These are phyloP conservation scores for Ploceus nigricollis DNA, from an alignment of 2,113 vertebrate genomes.

Conservation along the genomic window DNA sequence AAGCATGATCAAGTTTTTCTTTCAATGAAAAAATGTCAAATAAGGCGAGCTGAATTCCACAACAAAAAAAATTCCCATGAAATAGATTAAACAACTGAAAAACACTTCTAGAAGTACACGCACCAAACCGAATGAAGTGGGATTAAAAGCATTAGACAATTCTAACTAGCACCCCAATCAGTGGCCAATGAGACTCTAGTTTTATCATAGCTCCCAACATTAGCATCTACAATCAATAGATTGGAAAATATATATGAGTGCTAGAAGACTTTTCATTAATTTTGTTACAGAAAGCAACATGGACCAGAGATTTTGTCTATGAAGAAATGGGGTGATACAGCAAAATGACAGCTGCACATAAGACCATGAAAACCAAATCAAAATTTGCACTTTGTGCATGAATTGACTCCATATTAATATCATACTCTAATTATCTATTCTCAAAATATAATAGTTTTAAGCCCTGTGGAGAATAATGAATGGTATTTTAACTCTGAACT, in stretches of 20 bases:
- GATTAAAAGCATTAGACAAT: background rate
- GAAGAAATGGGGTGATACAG: background rate
- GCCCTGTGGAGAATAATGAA: background rate
- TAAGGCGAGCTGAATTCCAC: background rate
- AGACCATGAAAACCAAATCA: background rate
- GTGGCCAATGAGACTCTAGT: background rate
- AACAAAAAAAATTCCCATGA: background rate
- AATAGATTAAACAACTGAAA: background rate
- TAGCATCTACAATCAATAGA: background rate
- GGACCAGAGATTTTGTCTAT: background rate
- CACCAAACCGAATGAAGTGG: background rate
- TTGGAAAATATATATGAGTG: background rate
- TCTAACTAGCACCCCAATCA: background rate
- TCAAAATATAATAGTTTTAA: background rate
- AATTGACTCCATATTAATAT: background rate
- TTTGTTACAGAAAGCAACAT: background rate
- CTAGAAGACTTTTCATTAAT: background rate
- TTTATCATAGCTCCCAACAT: background rate
- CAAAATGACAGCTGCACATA: background rate
- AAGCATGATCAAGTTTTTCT: background rate
- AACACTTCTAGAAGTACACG: background rate
- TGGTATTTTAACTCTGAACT: background rate
- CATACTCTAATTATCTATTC: background rate
- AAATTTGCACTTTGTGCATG: background rate
- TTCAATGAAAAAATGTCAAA: background rate